Base-by-base conservation (phyloP, 2,888 invertebrate genomes). In the Drosophila bunnanda region DNA sequence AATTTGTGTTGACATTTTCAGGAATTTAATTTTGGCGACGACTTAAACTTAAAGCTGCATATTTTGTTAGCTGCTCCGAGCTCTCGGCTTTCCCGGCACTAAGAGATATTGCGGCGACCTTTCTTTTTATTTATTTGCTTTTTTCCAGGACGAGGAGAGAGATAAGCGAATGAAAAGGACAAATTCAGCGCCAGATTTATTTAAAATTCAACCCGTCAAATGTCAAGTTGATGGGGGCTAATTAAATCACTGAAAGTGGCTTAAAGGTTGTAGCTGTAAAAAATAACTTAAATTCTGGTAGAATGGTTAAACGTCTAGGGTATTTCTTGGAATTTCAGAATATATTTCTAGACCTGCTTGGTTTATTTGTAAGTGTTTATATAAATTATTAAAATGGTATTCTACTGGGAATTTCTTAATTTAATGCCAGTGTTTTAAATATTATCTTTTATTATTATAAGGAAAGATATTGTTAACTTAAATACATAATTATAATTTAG, bases 171-270 rank as follows among this genome's bases (percentile, higher is more conserved):
- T 66, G 59, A 58, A 77, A 54, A 60, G 41, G 65, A 64, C 76
- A 70, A 83, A 78, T 68, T 61, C 67, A 59, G 60, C 36, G 71
- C 65, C 56, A 64, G 79, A 85, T 85, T 82, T 79, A 55, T 69
- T 53, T 69, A 32, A 71, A 67, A 71, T 77, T 62, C 77, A 70
- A 67, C 69, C 62, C 79, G 73, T 66, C 66, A 82, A 88, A 88
- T 77, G 80, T 79, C 70, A 76, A 69, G 71, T 54, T 74, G 61
- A 60, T 59, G 54, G 69, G 65, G 71, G 55, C 60, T 65, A 69
- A 62, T 60, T 57, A 68, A 71, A 70, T 70, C 44, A 71, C 39
- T 32, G 50, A 54, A 54, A 61, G 60, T 67, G 48, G 48, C 58
- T 78, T 66, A 62, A 28, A 55, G 43, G 48, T 44, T 61, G 15